phyloP scores from a whole-genome alignment of 2,797 vertebrate species.

The Arnoldichthys spilopterus region DNA sequence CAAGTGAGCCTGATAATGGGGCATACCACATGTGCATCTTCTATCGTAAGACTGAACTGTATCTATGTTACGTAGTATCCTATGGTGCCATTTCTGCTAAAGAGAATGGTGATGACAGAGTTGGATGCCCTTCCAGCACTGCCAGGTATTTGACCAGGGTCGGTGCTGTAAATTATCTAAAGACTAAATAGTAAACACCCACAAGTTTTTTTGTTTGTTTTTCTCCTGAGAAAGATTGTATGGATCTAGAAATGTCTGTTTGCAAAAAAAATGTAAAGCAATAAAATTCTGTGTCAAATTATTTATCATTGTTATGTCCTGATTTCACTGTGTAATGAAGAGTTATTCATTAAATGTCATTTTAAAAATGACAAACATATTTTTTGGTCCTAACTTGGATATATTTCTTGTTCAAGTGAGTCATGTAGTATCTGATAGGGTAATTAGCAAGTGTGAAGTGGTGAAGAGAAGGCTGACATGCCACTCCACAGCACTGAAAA shows the following conservation, averaged over 20 bases:
- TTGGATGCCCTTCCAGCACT: conserved; percentile 16
- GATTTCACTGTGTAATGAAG: neutral
- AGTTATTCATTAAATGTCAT: neutral
- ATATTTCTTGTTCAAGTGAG: neutral
- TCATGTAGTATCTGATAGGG: neutral
- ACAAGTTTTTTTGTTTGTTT: neutral
- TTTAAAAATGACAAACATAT: neutral
- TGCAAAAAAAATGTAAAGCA: neutral
- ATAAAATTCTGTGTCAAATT: too few species aligned
- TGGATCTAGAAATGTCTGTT: neutral
- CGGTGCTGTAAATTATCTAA: neutral
- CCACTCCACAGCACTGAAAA: conserved; percentile 42
- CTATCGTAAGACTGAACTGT: conserved; percentile 9
- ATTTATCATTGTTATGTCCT: neutral
- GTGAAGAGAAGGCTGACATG: neutral
- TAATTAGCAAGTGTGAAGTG: neutral
- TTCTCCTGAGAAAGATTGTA: neutral
- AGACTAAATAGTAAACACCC: neutral
- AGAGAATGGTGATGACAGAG: conserved; percentile 4
- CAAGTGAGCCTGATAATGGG: conserved; percentile 13
- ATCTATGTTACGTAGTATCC: neutral
- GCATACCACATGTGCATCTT: conserved; percentile 8
- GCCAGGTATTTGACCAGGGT: neutral
- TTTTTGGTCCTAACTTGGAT: too few species aligned
- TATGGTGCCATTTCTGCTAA: neutral